Percentiles rank a stretch among this genome's conserved stretches.
Conservation (phyloP, 2,888 invertebrate genomes). For the Ichneumoninae sp. region DNA sequence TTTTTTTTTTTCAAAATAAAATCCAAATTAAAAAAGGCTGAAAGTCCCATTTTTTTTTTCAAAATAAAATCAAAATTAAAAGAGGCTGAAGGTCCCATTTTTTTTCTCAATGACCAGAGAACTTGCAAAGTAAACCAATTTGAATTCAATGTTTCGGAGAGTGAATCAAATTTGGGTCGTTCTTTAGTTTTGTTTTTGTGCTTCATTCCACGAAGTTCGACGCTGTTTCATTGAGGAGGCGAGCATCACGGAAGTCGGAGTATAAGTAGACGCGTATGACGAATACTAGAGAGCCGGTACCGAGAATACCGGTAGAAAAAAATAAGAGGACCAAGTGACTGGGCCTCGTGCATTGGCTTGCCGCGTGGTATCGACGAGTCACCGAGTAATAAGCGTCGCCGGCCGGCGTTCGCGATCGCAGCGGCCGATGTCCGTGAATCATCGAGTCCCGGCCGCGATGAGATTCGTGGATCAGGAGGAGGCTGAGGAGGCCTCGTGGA, state of each 20-base stretch:
- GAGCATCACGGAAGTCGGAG: constrained; percentile 23
- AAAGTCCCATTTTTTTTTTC: no score
- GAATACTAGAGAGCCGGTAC: constrained; percentile 50
- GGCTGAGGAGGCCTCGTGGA: constrained; percentile 28
- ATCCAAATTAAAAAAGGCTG: no score
- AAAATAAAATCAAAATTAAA: no score
- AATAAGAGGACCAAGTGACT: constrained; percentile 34
- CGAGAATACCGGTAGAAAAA: constrained; percentile 51
- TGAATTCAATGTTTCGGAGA: no score
- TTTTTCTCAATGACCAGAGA: no score
- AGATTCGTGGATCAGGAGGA: constrained; percentile 59
- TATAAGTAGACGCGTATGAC: constrained; percentile 36
- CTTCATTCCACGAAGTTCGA: background rate
- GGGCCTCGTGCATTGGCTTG: background rate
- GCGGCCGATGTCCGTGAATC: constrained; percentile 65
- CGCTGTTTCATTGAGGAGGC: background rate
- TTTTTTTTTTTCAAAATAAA: no score
- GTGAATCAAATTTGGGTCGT: background rate
- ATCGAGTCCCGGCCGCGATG: constrained; percentile 47
- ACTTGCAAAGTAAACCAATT: no score
- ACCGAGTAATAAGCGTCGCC: constrained; percentile 42
- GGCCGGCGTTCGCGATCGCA: constrained; percentile 42
- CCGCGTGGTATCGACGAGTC: constrained; percentile 44
- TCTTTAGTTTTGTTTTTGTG: background rate
- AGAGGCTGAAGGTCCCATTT: no score